Conservation (phyloP, 2,797 vertebrate species). For the Xenopus petersii region DNA sequence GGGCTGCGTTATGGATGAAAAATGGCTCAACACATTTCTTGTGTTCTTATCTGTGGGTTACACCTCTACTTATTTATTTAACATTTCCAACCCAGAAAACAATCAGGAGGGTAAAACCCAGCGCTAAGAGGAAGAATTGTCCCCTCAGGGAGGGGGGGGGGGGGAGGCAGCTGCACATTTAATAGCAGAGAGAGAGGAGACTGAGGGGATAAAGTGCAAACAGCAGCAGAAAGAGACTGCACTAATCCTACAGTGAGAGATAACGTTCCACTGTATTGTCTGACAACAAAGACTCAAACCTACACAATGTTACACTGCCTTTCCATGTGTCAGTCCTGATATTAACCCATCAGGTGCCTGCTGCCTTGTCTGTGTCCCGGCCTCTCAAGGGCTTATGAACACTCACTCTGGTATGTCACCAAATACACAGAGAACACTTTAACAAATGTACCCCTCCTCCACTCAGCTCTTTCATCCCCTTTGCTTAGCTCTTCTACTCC, state of each 20-base stretch:
- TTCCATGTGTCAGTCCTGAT: background rate
- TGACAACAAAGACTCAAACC: constrained; percentile 12
- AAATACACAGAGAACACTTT: no score
- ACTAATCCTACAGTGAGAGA: constrained; percentile 12
- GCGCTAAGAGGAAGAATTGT: constrained; percentile 1
- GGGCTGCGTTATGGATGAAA: constrained; percentile 37
- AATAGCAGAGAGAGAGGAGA: constrained; percentile 21
- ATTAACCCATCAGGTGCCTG: background rate
- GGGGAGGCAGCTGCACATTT: constrained; percentile 34
- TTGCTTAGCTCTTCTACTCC: no score
- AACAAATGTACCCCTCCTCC: no score
- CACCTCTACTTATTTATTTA: constrained; percentile 43
- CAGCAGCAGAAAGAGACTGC: background rate
- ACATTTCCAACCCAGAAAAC: constrained; percentile 40
- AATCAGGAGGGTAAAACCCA: constrained; percentile 26
- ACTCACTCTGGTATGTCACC: no score
- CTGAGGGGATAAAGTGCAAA: constrained; percentile 2
- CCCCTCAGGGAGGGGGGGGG: constrained; percentile 10
- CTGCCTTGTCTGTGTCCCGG: no score
- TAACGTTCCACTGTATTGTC: constrained; percentile 4
- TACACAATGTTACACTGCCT: background rate
- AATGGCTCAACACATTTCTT: constrained; percentile 27
- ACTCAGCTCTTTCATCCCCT: no score
- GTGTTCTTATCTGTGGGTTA: constrained; percentile 36
- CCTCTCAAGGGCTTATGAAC: no score